These are phyloP conservation scores for Blennius ocellaris DNA, from an alignment of 2,113 vertebrate genomes.

Conservation along the genomic window DNA sequence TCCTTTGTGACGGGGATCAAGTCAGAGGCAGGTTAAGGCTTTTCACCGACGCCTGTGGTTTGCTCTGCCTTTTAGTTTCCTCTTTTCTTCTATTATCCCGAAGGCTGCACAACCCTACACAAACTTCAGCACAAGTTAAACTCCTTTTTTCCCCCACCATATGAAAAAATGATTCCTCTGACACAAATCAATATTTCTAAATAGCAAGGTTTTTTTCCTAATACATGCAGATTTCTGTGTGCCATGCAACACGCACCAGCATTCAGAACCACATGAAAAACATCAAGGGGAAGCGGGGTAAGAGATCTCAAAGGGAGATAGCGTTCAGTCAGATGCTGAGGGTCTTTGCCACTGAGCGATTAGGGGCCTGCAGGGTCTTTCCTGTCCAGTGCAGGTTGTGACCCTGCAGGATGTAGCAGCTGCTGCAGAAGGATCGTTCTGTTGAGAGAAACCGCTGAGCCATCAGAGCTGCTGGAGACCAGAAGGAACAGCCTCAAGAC, in stretches of 20 bases:
- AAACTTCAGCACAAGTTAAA: conserved; percentile 1
- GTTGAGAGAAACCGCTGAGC: conserved; percentile 57
- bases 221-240: background rate
- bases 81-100: conserved; percentile 46
- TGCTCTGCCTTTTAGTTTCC: conserved; percentile 47
- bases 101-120: background rate
- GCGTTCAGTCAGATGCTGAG: conserved; percentile 12
- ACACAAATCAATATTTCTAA: background rate
- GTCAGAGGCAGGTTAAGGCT: conserved; percentile 65
- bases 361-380: conserved; percentile 51
- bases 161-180: background rate
- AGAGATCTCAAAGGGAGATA: conserved; percentile 18
- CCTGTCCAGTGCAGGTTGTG: conserved; percentile 58
- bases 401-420: conserved; percentile 51
- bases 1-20: conserved; percentile 67
- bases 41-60: conserved; percentile 60
- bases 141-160: conserved; percentile 9
- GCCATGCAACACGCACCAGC: background rate
- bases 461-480: conserved; percentile 42
- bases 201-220: background rate
- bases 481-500: conserved; percentile 49
- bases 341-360: conserved; percentile 26
- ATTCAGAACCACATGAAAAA: conserved; percentile 25
- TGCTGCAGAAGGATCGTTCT: conserved; percentile 55
- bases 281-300: background rate